Conservation (phyloP, 2,888 invertebrate genomes). For the Oxycera nigricornis region DNA sequence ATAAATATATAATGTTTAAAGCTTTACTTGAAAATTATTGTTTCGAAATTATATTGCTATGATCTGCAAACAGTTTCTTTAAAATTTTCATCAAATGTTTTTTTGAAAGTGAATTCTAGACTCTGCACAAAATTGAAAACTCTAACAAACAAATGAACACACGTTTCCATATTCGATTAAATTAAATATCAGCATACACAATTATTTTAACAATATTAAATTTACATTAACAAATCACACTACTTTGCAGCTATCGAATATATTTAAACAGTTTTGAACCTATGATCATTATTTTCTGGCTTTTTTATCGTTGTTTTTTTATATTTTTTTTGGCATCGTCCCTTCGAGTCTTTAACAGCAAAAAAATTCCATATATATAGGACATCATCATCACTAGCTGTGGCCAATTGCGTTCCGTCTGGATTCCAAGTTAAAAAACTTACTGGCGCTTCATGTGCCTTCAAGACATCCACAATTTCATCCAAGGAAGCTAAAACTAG, state of each 20-base stretch:
- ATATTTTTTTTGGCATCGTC: not conserved
- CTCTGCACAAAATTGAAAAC: too few relatives aligned
- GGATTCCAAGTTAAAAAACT: conserved; percentile 59
- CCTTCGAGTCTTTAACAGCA: not conserved
- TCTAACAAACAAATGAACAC: too few relatives aligned
- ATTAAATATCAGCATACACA: not conserved
- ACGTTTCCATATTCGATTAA: too few relatives aligned
- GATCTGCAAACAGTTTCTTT: too few relatives aligned
- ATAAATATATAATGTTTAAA: too few relatives aligned
- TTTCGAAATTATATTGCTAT: too few relatives aligned
- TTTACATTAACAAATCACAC: not conserved
- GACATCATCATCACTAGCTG: conserved; percentile 60
- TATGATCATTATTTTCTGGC: not conserved
- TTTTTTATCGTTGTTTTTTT: not conserved
- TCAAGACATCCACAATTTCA: conserved; percentile 57
- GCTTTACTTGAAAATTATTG: too few relatives aligned
- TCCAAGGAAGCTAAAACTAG: conserved; percentile 59
- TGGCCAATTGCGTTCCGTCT: conserved; percentile 56
- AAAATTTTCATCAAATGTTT: too few relatives aligned
- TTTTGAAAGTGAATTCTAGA: too few relatives aligned
- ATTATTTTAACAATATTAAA: not conserved
- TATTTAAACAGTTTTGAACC: not conserved
- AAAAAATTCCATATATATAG: conserved; percentile 62
- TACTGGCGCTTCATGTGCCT: conserved; percentile 54
- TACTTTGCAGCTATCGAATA: not conserved